Percentiles rank a stretch among this genome's conserved stretches.
Evolutionary conservation across 2,113 vertebrate species (phyloP).

Genomic region (Cranoglanis bouderius): DNA sequence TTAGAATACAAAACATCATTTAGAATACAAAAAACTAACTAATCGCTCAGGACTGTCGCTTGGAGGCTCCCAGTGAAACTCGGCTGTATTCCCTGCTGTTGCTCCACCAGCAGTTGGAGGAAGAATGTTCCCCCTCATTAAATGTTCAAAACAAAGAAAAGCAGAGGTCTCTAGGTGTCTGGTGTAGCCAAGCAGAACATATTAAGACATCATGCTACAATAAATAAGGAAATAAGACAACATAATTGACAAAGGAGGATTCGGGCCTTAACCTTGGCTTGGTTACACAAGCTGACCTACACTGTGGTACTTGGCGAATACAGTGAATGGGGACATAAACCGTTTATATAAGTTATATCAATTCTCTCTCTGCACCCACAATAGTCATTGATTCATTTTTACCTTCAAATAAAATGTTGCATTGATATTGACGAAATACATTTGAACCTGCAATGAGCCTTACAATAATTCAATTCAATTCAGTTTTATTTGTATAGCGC

Average conservation of each 20-base stretch:
- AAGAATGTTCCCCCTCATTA: slow-evolving; percentile 50
- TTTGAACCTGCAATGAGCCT: not conserved
- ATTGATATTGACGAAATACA: not conserved
- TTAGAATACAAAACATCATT: slow-evolving; percentile 48
- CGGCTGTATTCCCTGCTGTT: slow-evolving; percentile 43
- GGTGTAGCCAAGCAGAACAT: slow-evolving; percentile 48
- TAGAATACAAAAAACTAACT: slow-evolving; percentile 56
- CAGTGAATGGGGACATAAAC: not conserved
- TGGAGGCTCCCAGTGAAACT: slow-evolving; percentile 39
- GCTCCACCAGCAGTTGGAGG: slow-evolving; percentile 38
- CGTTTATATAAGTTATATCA: not conserved
- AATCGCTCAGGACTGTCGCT: slow-evolving; percentile 57
- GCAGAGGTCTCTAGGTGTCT: slow-evolving; percentile 48
- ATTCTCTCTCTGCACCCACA: not conserved
- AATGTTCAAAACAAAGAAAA: slow-evolving; percentile 53
- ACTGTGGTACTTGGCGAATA: not conserved
- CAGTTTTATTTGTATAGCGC: too few relatives aligned
- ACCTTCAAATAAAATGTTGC: not conserved
- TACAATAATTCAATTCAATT: too few relatives aligned
- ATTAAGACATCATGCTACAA: slow-evolving; percentile 54
- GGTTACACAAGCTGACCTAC: not conserved
- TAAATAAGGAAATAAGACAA: slow-evolving; percentile 38
- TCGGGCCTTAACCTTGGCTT: not conserved
- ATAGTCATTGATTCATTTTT: not conserved
- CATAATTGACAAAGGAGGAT: slow-evolving; percentile 28